Evolutionary conservation across 2,113 vertebrate genomes (phyloP), one percentile per base, ranked within the genome.

Genomic region (Cyprinodon brontotheroides): DNA sequence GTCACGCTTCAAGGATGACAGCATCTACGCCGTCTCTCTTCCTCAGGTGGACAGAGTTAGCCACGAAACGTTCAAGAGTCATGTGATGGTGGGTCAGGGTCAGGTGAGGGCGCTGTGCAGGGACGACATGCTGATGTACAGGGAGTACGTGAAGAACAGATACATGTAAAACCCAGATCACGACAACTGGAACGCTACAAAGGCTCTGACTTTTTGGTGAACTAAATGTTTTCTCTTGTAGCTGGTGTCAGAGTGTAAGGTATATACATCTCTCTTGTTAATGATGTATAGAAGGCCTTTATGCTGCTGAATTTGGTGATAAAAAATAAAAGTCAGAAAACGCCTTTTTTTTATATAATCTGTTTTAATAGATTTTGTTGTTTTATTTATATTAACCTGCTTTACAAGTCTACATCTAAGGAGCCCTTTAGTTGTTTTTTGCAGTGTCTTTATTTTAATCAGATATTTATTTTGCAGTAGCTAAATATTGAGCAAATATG

Each of bases 141-240:
- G 97, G 68, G 97, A 98, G 74, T 98, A 97, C 80, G 94, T 98
- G 88, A 93, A 94, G 85, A 99, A 98, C 91, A 93, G 97, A 89
- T 99, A 96, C 87, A 93, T 98, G 94, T 98, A 85, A 91, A 68
- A 47, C 63, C 11, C 45, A 1, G 10, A 48, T 3, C 0, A 53
- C 45, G 2, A 1, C 39, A 45, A 5, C 60, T 41, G 66, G 57
- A 73, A 14, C 4, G 6, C 36, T 47, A n/a, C 13, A 38, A 69
- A 17, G 50, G 2, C 50, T 29, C 29, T 29, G 29, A 29, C 29
- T 29, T 29, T 29, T 29, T 29, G 29, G 29, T 29, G 29, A 57
- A 57, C 20, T 20, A 4, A 41, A n/a, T 9, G 6, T 57, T 57
- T 57, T 14, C 57, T 12, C 60, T 73, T 63, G 59, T 65, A 11